Conservation (phyloP, 2,797 vertebrate species). For the Rhyacichthys aspro region DNA sequence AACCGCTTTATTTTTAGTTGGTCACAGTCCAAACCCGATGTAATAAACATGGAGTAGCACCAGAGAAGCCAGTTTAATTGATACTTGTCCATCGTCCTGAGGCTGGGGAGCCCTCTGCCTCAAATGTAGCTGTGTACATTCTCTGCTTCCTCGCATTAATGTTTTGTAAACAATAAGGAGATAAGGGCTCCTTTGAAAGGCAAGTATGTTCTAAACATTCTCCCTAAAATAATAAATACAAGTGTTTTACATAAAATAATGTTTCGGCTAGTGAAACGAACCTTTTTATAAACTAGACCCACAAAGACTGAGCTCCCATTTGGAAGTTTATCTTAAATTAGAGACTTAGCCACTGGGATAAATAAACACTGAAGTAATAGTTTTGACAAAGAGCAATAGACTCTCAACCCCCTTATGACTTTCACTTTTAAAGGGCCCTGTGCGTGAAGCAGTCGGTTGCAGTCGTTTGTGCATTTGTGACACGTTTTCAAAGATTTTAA, state of each 20-base stretch:
- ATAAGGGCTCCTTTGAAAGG: slow-evolving; percentile 75
- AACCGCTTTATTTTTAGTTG: too few species aligned
- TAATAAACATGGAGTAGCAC: not conserved
- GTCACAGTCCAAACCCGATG: not conserved
- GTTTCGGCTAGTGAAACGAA: slow-evolving; percentile 40
- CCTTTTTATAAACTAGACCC: slow-evolving; percentile 32
- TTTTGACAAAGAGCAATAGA: not conserved
- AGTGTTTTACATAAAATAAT: slow-evolving; percentile 45
- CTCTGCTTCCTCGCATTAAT: slow-evolving; percentile 71
- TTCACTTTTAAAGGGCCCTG: not conserved
- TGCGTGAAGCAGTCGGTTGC: not conserved
- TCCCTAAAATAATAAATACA: slow-evolving; percentile 67
- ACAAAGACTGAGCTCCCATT: not conserved
- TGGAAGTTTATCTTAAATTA: not conserved
- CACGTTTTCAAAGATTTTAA: too few species aligned
- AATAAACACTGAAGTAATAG: slow-evolving; percentile 4
- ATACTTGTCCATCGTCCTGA: slow-evolving; percentile 26
- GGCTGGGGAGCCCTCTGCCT: slow-evolving; percentile 28
- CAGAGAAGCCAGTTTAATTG: not conserved
- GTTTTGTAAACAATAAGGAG: slow-evolving; percentile 75
- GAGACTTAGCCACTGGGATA: not conserved
- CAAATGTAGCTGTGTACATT: slow-evolving; percentile 53
- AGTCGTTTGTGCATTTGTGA: too few species aligned
- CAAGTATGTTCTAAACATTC: slow-evolving; percentile 64
- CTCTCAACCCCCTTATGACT: not conserved